phyloP scores from a whole-genome alignment of 2,888 invertebrate genomes.

The Epinotia ramella region DNA sequence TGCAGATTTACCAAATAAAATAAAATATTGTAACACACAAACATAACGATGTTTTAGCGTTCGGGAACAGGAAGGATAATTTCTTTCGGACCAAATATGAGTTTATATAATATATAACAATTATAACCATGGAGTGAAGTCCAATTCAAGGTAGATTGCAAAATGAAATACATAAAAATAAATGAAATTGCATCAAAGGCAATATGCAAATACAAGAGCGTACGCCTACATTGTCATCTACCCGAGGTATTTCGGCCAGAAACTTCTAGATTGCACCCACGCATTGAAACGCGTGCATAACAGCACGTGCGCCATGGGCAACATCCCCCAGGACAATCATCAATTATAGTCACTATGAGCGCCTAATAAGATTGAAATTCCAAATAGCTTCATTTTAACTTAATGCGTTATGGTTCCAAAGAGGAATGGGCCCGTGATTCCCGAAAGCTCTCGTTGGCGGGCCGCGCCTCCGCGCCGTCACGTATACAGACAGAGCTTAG shows the following conservation, averaged over 20 bases:
- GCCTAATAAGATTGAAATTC: neutral
- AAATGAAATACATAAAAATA: conserved; percentile 1
- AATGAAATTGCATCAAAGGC: neutral
- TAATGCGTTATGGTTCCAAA: conserved; percentile 34
- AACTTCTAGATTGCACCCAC: conserved; percentile 27
- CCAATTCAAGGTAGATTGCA: neutral
- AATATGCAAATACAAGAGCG: neutral
- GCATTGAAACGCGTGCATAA: conserved; percentile 60
- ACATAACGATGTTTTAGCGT: neutral
- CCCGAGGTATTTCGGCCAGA: conserved; percentile 30
- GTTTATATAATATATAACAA: too few species aligned
- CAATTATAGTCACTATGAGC: neutral
- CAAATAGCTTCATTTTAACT: neutral
- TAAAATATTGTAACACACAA: too few species aligned
- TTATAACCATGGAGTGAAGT: neutral
- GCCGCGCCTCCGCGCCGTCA: conserved; percentile 37
- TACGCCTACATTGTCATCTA: neutral
- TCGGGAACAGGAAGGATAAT: neutral
- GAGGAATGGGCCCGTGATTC: conserved; percentile 48
- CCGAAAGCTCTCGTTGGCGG: conserved; percentile 48
- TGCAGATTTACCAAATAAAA: too few species aligned
- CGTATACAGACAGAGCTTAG: conserved; percentile 20
- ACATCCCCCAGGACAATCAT: conserved; percentile 53
- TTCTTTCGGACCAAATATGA: too few species aligned
- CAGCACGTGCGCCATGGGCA: conserved; percentile 68